phyloP scores from a whole-genome alignment of 2,797 vertebrate species.

The Lemur catta region DNA sequence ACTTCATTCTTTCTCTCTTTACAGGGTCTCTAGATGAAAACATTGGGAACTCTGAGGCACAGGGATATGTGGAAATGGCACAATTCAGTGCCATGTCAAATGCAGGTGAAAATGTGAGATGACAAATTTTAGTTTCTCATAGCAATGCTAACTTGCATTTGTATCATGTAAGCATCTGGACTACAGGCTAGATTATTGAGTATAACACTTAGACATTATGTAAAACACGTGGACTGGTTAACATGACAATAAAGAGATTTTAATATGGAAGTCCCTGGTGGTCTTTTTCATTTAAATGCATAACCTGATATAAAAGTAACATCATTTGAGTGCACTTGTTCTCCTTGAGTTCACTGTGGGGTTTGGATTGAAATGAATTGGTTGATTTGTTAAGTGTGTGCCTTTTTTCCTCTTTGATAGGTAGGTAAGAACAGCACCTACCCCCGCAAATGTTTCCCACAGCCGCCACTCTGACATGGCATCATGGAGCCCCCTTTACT shows the following conservation, averaged over 20 bases:
- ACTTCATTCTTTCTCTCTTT: not conserved
- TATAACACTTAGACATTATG: not conserved
- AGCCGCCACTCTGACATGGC: not conserved
- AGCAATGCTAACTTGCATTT: not conserved
- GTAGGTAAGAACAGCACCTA: not conserved
- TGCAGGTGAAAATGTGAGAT: not conserved
- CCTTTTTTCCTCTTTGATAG: not conserved
- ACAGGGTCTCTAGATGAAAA: not conserved
- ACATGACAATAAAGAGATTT: not conserved
- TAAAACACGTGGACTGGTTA: not conserved
- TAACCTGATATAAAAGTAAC: not conserved
- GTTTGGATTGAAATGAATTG: not conserved
- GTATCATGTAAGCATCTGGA: not conserved
- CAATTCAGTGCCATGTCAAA: not conserved
- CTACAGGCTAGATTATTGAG: not conserved
- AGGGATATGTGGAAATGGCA: not conserved
- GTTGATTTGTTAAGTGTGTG: not conserved
- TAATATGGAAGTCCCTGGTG: not conserved
- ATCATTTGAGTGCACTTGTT: not conserved
- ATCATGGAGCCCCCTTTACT: not conserved
- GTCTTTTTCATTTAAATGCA: constrained; percentile 38
- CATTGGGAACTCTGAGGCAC: not conserved
- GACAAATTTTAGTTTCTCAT: not conserved
- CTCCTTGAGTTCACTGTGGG: not conserved
- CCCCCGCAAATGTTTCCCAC: not conserved